Conservation (phyloP, 2,113 vertebrate genomes). For the Carassius auratus region DNA sequence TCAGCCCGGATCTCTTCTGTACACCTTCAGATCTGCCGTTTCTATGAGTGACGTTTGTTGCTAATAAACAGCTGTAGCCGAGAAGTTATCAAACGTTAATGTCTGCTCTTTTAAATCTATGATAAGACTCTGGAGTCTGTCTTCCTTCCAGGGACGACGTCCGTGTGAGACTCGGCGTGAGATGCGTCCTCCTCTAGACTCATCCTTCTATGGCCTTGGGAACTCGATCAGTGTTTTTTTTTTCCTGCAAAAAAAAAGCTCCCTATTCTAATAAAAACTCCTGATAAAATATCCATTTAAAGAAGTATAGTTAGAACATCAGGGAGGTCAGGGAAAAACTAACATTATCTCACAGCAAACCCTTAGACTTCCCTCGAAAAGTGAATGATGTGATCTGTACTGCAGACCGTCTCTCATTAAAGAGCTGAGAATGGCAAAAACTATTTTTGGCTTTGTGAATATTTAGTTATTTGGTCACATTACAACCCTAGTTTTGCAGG, state of each 20-base stretch:
- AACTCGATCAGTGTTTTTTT: slow-evolving; percentile 62
- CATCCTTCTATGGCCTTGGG: slow-evolving; percentile 89
- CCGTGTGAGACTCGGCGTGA: slow-evolving; percentile 75
- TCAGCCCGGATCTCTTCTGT: slow-evolving; percentile 7
- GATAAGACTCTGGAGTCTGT: background rate
- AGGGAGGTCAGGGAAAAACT: slow-evolving; percentile 53
- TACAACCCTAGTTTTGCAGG: slow-evolving; percentile 32
- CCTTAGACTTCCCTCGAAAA: slow-evolving; percentile 11
- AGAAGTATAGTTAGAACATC: slow-evolving; percentile 52
- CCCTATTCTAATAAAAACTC: slow-evolving; percentile 64
- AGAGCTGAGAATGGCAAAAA: slow-evolving; percentile 27
- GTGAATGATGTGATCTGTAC: slow-evolving; percentile 31
- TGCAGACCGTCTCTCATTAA: background rate
- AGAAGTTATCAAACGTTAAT: background rate
- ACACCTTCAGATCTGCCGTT: background rate
- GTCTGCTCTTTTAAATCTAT: background rate
- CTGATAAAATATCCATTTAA: slow-evolving; percentile 62
- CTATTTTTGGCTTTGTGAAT: slow-evolving; percentile 28
- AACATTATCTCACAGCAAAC: slow-evolving; percentile 44
- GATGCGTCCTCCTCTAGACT: slow-evolving; percentile 72
- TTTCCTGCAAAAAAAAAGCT: slow-evolving; percentile 60
- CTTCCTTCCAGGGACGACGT: slow-evolving; percentile 47
- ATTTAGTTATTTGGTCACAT: slow-evolving; percentile 30
- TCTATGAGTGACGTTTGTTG: background rate
- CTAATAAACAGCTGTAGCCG: slow-evolving; percentile 24